Conservation (phyloP, 2,797 vertebrate genomes). For the Holocentrus rufus region DNA sequence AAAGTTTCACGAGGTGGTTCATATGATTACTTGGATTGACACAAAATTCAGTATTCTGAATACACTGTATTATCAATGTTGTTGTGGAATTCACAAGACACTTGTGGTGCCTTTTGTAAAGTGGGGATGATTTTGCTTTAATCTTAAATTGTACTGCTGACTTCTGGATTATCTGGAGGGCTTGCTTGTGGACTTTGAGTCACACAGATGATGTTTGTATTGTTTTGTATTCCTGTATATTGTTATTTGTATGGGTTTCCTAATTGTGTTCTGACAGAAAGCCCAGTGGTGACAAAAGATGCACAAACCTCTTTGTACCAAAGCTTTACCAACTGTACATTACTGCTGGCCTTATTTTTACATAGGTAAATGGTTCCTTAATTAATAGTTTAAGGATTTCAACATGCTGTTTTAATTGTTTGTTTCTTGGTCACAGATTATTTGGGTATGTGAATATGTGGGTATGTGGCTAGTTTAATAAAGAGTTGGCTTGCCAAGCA, state of each 20-base stretch:
- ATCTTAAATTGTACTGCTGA: conserved; percentile 8
- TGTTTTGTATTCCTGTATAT: too few species aligned
- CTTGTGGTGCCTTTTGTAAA: too few species aligned
- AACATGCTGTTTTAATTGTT: conserved; percentile 11
- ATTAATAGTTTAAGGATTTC: background rate
- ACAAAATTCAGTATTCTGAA: too few species aligned
- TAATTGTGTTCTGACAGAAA: background rate
- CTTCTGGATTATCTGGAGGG: background rate
- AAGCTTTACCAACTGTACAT: conserved; percentile 15
- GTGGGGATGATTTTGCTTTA: conserved; percentile 14
- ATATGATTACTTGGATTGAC: too few species aligned
- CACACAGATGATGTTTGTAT: background rate
- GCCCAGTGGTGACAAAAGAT: conserved; percentile 11
- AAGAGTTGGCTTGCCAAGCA: conserved; percentile 23
- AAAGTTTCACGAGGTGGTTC: too few species aligned
- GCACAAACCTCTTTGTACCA: conserved; percentile 15
- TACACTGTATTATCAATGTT: too few species aligned
- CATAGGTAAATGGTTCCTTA: conserved; percentile 28
- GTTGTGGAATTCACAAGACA: too few species aligned
- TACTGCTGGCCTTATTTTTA: conserved; percentile 18
- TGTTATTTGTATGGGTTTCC: conserved; percentile 7
- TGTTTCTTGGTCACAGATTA: conserved; percentile 2
- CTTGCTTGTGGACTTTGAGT: background rate
- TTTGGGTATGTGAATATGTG: conserved; percentile 4
- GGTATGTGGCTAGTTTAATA: conserved; percentile 4